Percentiles rank a stretch among this genome's conserved stretches.
Conservation (phyloP, 2,888 invertebrate species). For the Drosophila fulvimacula region DNA sequence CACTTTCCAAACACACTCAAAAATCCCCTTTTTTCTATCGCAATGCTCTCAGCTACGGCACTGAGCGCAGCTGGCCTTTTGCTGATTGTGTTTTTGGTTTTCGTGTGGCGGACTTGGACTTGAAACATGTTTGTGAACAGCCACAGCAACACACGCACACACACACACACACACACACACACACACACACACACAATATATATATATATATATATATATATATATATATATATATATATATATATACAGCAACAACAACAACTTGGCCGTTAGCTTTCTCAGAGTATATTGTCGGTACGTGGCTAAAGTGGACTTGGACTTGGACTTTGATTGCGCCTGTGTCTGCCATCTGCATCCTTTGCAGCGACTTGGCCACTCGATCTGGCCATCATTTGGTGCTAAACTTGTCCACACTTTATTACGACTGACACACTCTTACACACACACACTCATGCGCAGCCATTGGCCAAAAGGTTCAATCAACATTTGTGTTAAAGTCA, state of each 20-base stretch:
- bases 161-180: constrained; percentile 4
- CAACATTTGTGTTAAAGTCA: constrained; percentile 52
- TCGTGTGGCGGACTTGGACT: constrained; percentile 54
- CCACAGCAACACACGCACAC: constrained; percentile 18
- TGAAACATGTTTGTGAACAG: constrained; percentile 64
- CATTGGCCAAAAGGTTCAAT: constrained; percentile 50
- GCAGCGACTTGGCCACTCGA: constrained; percentile 24
- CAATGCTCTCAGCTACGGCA: constrained; percentile 16
- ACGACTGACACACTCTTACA: constrained; percentile 50
- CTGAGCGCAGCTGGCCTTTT: constrained; percentile 46
- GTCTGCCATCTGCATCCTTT: constrained; percentile 26
- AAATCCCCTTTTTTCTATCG: not conserved
- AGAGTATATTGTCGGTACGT: constrained; percentile 37
- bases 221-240: too few relatives aligned
- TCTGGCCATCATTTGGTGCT: constrained; percentile 64
- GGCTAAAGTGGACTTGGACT: constrained; percentile 16
- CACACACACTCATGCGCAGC: constrained; percentile 27
- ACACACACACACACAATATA: too few relatives aligned
- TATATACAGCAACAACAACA: constrained; percentile 9
- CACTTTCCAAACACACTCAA: too few relatives aligned
- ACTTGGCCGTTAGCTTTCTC: constrained; percentile 67
- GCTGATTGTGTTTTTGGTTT: constrained; percentile 58
- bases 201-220: too few relatives aligned
- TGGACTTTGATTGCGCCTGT: constrained; percentile 19
- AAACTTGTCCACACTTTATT: constrained; percentile 79